Evolutionary conservation across 2,113 vertebrate species (phyloP).

Genomic region (Tachysurus fulvidraco): DNA sequence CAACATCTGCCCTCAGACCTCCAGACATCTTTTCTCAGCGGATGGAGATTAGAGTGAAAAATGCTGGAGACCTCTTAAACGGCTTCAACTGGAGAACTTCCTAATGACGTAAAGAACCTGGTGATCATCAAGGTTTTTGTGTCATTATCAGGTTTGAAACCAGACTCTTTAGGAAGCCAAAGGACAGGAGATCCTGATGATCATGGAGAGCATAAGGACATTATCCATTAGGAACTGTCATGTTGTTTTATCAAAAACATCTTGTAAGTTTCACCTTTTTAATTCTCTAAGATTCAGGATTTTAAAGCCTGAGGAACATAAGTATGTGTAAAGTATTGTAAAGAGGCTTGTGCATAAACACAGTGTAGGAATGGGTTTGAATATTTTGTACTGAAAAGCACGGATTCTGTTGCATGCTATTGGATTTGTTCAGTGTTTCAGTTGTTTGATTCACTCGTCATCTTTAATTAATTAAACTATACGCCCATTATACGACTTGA

Average conservation of each 20-base stretch:
- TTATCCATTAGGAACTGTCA: background rate
- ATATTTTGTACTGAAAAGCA: conserved; percentile 66
- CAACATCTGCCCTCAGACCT: background rate
- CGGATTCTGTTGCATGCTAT: conserved; percentile 74
- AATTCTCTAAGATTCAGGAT: background rate
- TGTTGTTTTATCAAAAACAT: background rate
- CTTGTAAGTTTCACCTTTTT: background rate
- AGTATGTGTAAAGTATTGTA: conserved; percentile 26
- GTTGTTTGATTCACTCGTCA: background rate
- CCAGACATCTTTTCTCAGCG: background rate
- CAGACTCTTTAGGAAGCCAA: background rate
- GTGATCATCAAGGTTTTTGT: background rate
- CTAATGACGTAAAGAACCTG: background rate
- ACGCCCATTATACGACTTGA: background rate
- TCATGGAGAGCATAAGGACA: background rate
- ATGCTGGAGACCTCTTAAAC: background rate
- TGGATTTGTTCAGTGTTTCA: conserved; percentile 66
- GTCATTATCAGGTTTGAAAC: background rate
- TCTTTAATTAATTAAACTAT: background rate
- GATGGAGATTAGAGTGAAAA: background rate
- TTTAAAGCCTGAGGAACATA: background rate
- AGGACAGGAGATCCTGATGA: background rate
- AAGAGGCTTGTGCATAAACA: background rate
- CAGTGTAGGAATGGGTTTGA: conserved; percentile 5
- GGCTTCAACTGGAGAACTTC: background rate